Base-by-base conservation (phyloP, 37 sponge, comb jelly and placozoan genomes). In the Haliclona indistincta region DNA sequence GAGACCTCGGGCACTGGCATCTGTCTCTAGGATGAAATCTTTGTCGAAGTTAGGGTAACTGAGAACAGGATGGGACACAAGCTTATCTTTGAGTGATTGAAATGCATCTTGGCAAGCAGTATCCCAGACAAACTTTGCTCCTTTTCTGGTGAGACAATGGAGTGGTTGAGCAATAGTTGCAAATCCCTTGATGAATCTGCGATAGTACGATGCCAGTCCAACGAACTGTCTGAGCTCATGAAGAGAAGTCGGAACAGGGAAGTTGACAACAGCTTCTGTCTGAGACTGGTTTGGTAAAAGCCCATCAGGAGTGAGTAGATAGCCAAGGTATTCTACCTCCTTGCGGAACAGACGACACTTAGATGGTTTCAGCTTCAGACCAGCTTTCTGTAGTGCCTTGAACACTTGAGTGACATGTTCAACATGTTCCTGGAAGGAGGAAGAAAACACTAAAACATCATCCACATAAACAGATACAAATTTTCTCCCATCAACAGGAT, bases 311-410 rank as follows among this genome's bases (percentile, higher is more conserved):
- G 79, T 78, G 35, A 84, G 39, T 17, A 70, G 20, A 42, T 78
- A 53, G 0, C 85, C 78, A 5, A 84, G 78, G 74, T 81, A 73
- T 32, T 81, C 74, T 20, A 81, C 73, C 38, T 80, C 71, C 22
- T 67, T 5, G n/a, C 71, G 4, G 1, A 38, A 54, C 34, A 67
- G 66, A 38, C 51, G 67, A 56, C 78, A 77, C 43, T 77, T 80
- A 25, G 81, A 13, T 25, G 71, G 71, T 29, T 81, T 72, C 0
- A 81, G 67, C 67, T 72, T 81, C 56, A 81, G 67, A 4, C 67
- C 56, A 5, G 44, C 82, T 38, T 41, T 29, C 20, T 22, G 6
- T 5, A 81, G 20, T 43, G 41, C 54, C 19, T 63, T 35, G 2
- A 71, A 22, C 6, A 81, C 66, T 28, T 17, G 25, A 1, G 29